Base-by-base conservation (phyloP, 2,888 invertebrate genomes). In the Torymus auratus region DNA sequence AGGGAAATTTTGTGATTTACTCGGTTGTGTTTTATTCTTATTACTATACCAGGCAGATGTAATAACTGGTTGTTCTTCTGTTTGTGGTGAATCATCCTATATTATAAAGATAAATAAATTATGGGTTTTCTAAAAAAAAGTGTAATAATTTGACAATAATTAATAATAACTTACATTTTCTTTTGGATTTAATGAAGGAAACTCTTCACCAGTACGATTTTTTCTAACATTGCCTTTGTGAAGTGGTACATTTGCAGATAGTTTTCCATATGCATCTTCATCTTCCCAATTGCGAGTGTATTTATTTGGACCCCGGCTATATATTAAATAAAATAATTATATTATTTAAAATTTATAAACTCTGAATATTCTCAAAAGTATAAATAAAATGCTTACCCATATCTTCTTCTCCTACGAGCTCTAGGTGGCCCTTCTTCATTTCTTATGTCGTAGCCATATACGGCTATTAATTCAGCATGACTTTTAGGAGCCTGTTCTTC, bases 261-360 rank as follows among this genome's bases (percentile, higher is more conserved):
- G 91, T 84, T 96, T 94, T 20, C 93, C 92, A 89, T 97, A 98
- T 0, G 97, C 97, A 88, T 96, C 96, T 89, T 96, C 97, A 88
- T 98, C 97, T 88, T 97, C 97, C 97, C 97, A 98, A 80, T 96
- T 97, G 13, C 97, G 94, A 0, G 96, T 96, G 90, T 98, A 98
- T 90, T 97, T 97, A 89, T 95, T 97, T 0, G 97, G 97, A 0
- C 97, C 97, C 75, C 97, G 96, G 0, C 96, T 96, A 87, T 64
- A 85, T 71, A 52, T 15, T 7, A 28, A 28, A 82, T 61, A 58
- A 61, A 65, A 71, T 69, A n/a, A 53, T 60, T 60, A 53, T 20
- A 53, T 65, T 52, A 64, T 52, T 72, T 50, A 50, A 23, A 50
- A 14, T 52, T 12, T 60, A 23, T 23, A 14, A 28, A 14, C 4